Base-by-base conservation (phyloP, 2,888 invertebrate genomes). In the Eugnorisma glareosa region DNA sequence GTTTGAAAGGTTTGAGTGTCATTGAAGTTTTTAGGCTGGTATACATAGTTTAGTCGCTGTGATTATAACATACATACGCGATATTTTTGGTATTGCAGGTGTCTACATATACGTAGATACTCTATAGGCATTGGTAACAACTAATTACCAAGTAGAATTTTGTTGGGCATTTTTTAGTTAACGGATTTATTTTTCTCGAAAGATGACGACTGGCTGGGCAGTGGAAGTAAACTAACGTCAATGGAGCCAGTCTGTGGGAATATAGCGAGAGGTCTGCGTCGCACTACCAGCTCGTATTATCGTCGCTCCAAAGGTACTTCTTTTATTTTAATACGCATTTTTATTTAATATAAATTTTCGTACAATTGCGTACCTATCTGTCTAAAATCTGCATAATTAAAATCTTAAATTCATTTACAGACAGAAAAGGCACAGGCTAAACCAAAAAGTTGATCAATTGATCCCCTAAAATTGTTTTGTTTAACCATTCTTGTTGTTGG, bases 191-290 rank as follows among this genome's bases (percentile, higher is more conserved):
- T 45, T 69, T 74, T 40, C 11, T 28, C 70, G 13, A 61, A 73
- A 96, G 96, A 96, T 84, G 94, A 95, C 35, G 96, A 96, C 75
- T 96, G 96, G 96, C 92, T 94, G 6, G 93, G 94, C 87, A 93
- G 95, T 79, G 95, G 96, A 31, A 97, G 97, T 87, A 92, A 92
- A 74, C 85, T 97, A 86, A 97, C 97, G 0, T 97, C 97, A 0
- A 92, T 93, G 35, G 92, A 90, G 5, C 92, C 97, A 0, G 96
- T 97, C 10, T 97, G 97, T 79, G 97, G 97, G 0, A 97, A 96
- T 83, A 87, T 97, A 81, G 94, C 96, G 31, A 92, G 92, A 40
- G 94, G 96, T 13, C 82, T 96, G 69, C 93, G 96, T 18, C 89
- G 95, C n/a, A 89, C 93, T 5, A 75, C 85, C 4, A 89, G 90